Evolutionary conservation across 2,113 vertebrate species (phyloP).

Genomic region (Actinemys pallida): DNA sequence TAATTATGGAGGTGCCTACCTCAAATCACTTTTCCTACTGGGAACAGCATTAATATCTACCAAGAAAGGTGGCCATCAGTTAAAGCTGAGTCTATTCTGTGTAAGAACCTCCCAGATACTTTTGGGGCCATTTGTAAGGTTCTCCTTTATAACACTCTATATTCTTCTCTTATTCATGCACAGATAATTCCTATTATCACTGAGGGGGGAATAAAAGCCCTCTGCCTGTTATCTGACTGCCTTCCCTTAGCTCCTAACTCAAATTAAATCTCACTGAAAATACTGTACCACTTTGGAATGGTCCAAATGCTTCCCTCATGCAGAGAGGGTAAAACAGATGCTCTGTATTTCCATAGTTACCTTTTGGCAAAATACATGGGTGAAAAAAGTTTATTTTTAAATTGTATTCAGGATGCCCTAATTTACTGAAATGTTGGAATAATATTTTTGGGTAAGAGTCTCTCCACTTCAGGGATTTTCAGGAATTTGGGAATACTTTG

Average conservation of each 20-base stretch:
- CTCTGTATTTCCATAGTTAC: not conserved
- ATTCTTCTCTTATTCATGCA: not conserved
- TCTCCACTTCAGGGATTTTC: not conserved
- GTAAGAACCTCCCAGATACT: not conserved
- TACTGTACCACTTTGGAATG: not conserved
- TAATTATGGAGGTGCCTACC: not conserved
- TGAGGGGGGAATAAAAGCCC: not conserved
- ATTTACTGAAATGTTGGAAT: not conserved
- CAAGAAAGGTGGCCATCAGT: not conserved
- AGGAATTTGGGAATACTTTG: not conserved
- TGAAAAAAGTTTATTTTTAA: not conserved
- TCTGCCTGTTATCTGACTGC: not conserved
- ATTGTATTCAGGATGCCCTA: not conserved
- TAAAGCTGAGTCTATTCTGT: conserved; percentile 7
- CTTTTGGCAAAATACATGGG: not conserved
- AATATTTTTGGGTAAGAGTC: not conserved
- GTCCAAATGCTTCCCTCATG: not conserved
- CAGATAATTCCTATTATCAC: not conserved
- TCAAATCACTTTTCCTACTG: not conserved
- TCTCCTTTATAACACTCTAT: not conserved
- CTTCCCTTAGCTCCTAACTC: not conserved
- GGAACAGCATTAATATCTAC: not conserved
- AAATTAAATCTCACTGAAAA: not conserved
- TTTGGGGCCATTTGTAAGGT: not conserved
- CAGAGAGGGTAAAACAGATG: not conserved